phyloP scores from a whole-genome alignment of 1,140 invertebrate species.

The Bombus superbus region DNA sequence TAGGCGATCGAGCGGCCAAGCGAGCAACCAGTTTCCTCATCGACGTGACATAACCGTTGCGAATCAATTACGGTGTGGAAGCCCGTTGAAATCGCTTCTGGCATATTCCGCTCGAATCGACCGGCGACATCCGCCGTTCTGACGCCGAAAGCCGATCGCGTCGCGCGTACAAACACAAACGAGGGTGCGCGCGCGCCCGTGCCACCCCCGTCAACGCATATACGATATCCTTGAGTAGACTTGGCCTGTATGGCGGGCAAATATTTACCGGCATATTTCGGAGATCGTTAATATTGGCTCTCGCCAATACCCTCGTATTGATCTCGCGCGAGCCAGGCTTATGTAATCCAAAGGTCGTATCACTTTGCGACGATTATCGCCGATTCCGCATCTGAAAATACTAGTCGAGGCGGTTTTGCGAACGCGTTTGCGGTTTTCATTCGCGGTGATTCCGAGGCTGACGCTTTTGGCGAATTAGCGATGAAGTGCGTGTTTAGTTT shows the following conservation, averaged over 20 bases:
- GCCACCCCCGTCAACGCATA: background rate
- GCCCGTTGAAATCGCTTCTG: slow-evolving; percentile 57
- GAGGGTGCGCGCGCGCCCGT: background rate
- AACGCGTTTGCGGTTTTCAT: slow-evolving; percentile 11
- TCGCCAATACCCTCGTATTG: slow-evolving; percentile 61
- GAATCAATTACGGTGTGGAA: slow-evolving; percentile 65
- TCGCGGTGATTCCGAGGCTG: background rate
- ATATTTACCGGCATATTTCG: slow-evolving; percentile 72
- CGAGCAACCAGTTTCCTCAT: slow-evolving; percentile 46
- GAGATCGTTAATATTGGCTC: slow-evolving; percentile 71
- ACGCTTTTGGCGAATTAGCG: slow-evolving; percentile 1
- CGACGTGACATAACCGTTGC: slow-evolving; percentile 57
- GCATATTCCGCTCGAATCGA: slow-evolving; percentile 59
- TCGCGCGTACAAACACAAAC: slow-evolving; percentile 25
- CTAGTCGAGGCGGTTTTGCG: background rate
- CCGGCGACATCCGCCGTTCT: slow-evolving; percentile 55
- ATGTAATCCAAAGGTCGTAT: slow-evolving; percentile 61
- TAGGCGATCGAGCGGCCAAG: slow-evolving; percentile 5
- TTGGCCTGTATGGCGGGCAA: slow-evolving; percentile 53
- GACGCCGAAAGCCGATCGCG: slow-evolving; percentile 63
- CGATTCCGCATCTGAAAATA: background rate
- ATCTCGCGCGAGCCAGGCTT: slow-evolving; percentile 56
- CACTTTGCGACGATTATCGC: slow-evolving; percentile 55
- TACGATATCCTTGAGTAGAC: slow-evolving; percentile 66
- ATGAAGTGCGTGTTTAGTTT: background rate